These are phyloP conservation scores for Linnaemya vulpina DNA, from an alignment of 2,888 invertebrate genomes.

Conservation along the genomic window DNA sequence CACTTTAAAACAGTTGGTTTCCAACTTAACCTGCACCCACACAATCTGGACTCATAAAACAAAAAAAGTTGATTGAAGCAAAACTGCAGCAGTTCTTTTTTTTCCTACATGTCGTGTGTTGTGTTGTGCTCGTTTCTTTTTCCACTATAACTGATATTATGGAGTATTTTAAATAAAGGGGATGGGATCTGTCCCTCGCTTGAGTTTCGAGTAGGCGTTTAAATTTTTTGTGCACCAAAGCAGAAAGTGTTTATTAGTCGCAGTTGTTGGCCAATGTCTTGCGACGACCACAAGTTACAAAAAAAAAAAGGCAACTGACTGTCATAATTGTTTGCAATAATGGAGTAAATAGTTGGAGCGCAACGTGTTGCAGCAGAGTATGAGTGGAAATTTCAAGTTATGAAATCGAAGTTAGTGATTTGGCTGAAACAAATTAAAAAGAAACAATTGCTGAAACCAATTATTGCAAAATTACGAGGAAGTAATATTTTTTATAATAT, in stretches of 20 bases:
- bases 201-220: conserved; percentile 64
- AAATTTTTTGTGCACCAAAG: conserved; percentile 65
- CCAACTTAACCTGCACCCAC: conserved; percentile 54
- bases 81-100: conserved; percentile 56
- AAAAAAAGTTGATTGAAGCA: conserved; percentile 38
- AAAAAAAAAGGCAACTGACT: conserved; percentile 23
- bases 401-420: conserved; percentile 1
- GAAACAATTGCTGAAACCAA: background rate
- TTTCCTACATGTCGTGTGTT: background rate
- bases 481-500: background rate
- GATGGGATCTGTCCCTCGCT: conserved; percentile 52
- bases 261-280: conserved; percentile 69
- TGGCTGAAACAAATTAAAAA: background rate
- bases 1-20: conserved; percentile 30
- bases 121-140: conserved; percentile 12
- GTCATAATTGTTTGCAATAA: conserved; percentile 66
- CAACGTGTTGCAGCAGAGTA: conserved; percentile 34
- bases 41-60: conserved; percentile 26
- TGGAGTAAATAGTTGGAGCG: conserved; percentile 60
- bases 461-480: background rate
- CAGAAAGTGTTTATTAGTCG: conserved; percentile 71
- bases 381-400: background rate
- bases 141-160: conserved; percentile 8
- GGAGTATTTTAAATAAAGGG: conserved; percentile 51
- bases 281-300: conserved; percentile 44